Conservation (phyloP, 2,113 vertebrate genomes). For the Eulacestoma nigropectus region DNA sequence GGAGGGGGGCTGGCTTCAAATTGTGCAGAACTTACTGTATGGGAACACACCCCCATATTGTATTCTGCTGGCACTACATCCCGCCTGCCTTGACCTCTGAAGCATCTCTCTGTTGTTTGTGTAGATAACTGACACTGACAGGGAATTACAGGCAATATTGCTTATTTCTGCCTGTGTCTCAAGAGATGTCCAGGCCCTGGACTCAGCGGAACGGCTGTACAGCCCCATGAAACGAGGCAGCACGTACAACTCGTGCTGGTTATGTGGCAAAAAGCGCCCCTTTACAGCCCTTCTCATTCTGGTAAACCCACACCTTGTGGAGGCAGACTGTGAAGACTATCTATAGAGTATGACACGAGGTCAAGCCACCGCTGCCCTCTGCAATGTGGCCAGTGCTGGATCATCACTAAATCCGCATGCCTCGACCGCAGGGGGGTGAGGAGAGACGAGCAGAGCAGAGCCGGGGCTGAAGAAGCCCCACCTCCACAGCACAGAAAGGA, state of each 20-base stretch:
- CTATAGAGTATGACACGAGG: neutral
- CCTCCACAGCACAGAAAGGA: neutral
- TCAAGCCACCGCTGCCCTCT: neutral
- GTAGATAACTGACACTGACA: neutral
- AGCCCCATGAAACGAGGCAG: neutral
- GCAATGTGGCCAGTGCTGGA: neutral
- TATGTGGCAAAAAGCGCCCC: neutral
- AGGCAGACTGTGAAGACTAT: neutral
- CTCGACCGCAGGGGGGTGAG: rapidly evolving
- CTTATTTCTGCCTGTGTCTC: neutral
- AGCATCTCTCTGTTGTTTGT: neutral
- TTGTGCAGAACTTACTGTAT: neutral
- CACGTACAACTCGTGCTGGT: rapidly evolving
- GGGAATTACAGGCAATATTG: neutral
- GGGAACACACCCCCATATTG: neutral
- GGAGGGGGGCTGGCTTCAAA: neutral
- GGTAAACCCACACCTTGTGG: neutral
- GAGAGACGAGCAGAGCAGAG: rapidly evolving
- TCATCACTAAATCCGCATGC: rapidly evolving
- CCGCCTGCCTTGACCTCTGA: neutral
- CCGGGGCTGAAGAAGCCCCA: neutral
- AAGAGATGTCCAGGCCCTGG: neutral
- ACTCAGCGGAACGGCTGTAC: neutral
- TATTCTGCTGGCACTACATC: neutral
- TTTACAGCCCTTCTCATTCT: neutral